phyloP scores from a whole-genome alignment of 2,888 invertebrate genomes.

The Teleiodes luculella region DNA sequence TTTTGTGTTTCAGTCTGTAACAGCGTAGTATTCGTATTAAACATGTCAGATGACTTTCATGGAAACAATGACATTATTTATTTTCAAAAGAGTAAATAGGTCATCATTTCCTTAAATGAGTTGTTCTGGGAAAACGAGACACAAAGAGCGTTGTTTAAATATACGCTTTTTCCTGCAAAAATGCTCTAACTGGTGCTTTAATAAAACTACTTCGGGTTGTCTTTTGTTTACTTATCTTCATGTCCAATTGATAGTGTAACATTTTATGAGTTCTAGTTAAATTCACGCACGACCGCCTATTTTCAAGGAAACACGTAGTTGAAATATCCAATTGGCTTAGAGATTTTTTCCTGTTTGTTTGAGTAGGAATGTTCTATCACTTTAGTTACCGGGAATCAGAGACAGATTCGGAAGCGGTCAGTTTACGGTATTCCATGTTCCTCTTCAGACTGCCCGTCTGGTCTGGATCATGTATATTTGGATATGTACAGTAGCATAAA shows the following conservation, averaged over 20 bases:
- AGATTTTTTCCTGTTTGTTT: neutral
- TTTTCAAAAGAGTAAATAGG: neutral
- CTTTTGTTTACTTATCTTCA: too few relatives aligned
- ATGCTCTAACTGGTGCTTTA: too few relatives aligned
- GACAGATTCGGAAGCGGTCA: conserved; percentile 3
- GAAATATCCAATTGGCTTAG: too few relatives aligned
- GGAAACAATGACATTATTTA: neutral
- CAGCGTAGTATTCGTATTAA: too few relatives aligned
- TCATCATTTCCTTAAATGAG: neutral
- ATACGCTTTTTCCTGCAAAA: neutral
- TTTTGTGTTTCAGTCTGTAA: too few relatives aligned
- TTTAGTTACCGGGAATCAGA: conserved; percentile 4
- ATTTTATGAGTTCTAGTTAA: too few relatives aligned
- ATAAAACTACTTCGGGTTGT: too few relatives aligned
- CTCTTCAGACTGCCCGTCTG: conserved; percentile 57
- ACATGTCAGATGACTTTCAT: too few relatives aligned
- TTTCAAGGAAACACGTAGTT: too few relatives aligned
- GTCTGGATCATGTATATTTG: conserved; percentile 47
- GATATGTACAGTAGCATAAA: conserved; percentile 22
- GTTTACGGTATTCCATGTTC: conserved; percentile 15
- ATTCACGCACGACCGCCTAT: too few relatives aligned
- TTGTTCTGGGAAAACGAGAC: neutral
- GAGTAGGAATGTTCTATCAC: neutral
- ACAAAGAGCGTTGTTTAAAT: too few relatives aligned
- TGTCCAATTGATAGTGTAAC: too few relatives aligned